These are phyloP conservation scores for Muscicapa adusta DNA, from an alignment of 2,113 vertebrate genomes.

Conservation along the genomic window DNA sequence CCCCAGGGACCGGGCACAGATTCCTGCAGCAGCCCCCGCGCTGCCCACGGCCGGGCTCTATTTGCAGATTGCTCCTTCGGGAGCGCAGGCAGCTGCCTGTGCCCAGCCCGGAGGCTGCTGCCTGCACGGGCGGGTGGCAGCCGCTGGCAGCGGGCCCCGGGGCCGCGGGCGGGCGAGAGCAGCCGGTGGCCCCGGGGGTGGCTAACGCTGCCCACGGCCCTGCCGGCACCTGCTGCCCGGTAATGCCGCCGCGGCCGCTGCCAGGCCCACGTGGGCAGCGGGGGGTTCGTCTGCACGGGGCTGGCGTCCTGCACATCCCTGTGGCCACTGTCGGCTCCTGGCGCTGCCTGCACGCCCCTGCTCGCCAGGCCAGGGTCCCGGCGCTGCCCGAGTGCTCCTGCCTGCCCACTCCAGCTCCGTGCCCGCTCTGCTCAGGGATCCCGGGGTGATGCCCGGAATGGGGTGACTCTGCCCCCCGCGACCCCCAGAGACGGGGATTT, in stretches of 20 bases:
- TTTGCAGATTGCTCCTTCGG: not conserved
- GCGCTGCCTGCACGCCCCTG: not conserved
- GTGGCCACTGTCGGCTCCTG: fast-evolving
- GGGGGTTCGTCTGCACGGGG: not conserved
- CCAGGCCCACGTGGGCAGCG: not conserved
- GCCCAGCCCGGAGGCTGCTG: not conserved
- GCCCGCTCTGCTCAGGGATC: fast-evolving
- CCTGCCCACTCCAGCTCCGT: fast-evolving
- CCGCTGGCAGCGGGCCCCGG: not conserved
- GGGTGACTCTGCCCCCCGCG: not conserved
- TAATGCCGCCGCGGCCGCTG: not conserved
- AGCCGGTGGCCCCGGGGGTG: not conserved
- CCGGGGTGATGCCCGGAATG: not conserved
- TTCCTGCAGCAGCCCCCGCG: fast-evolving
- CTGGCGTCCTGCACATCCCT: not conserved
- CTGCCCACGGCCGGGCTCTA: not conserved
- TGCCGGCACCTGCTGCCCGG: conserved; percentile 14
- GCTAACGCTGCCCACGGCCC: not conserved
- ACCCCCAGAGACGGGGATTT: fast-evolving
- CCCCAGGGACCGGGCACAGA: not conserved
- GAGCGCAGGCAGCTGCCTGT: not conserved
- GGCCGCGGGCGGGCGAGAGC: not conserved
- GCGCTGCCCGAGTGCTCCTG: not conserved
- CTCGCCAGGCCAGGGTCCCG: fast-evolving
- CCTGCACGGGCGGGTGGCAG: not conserved